Evolutionary conservation across 2,888 invertebrate genomes (phyloP).

Genomic region (Diogma glabrata): DNA sequence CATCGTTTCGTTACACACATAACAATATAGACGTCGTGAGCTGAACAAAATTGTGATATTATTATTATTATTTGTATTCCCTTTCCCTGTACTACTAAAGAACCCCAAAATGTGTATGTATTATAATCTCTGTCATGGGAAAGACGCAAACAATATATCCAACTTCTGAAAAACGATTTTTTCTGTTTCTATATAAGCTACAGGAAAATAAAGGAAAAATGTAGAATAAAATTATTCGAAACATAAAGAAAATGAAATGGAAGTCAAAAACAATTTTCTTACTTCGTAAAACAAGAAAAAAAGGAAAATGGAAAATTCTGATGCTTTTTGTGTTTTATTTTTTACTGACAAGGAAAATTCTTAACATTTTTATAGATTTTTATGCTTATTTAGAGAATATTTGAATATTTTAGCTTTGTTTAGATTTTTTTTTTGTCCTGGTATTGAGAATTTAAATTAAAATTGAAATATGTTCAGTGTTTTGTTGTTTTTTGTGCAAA

Average conservation of each 20-base stretch:
- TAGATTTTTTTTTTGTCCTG: too few species aligned
- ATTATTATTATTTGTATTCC: not conserved
- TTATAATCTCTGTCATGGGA: not conserved
- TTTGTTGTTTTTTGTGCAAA: too few species aligned
- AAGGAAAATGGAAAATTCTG: not conserved
- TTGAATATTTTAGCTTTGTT: too few species aligned
- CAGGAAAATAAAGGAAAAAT: slow-evolving; percentile 6
- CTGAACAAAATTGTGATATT: slow-evolving; percentile 5
- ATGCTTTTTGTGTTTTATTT: not conserved
- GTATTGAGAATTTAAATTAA: too few species aligned
- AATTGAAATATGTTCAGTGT: too few species aligned
- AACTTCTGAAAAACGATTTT: slow-evolving; percentile 1
- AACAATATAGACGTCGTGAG: slow-evolving; percentile 9
- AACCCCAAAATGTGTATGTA: not conserved
- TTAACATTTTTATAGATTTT: too few species aligned
- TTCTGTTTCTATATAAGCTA: not conserved
- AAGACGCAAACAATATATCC: slow-evolving; percentile 3
- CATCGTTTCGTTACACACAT: slow-evolving; percentile 6
- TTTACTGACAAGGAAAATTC: too few species aligned
- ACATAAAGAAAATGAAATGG: too few species aligned
- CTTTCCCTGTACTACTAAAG: not conserved
- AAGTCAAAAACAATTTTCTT: slow-evolving; percentile 8
- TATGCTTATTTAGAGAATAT: too few species aligned
- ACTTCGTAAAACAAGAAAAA: slow-evolving; percentile 6
- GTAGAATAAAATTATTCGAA: too few species aligned